Base-by-base conservation (phyloP, 2,888 invertebrate genomes). In the Drosophila hamatofila region DNA sequence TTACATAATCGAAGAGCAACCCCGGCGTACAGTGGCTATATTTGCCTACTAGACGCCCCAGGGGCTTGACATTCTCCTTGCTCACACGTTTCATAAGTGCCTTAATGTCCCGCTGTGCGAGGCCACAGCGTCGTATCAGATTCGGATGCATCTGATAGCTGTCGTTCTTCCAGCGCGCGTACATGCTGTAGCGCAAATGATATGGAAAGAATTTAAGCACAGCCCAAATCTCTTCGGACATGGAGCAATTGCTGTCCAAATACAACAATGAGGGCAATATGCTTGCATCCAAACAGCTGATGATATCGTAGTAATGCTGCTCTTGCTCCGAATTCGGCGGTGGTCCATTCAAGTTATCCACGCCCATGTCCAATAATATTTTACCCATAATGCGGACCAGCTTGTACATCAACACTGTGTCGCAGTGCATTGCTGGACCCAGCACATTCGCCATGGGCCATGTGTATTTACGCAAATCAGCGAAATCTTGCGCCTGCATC, bases 61-160 rank as follows among this genome's bases (percentile, higher is more conserved):
- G 97, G 2, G 97, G 98, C 92, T 99, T 99, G 8, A 99, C 98
- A 90, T 98, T 99, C 92, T 99, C 99, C 92, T 99, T 99, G 86
- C 98, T 98, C 41, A 98, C 97, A 74, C 97, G 96, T 93, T 99
- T 99, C 97, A 99, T 98, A 41, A 99, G 96, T 79, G 98, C 98
- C 92, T 98, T 98, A 54, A 98, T 97, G 89, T 97, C 96, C 90
- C 98, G 98, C 79, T 98, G 95, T 0, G 97, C 96, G 91, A 97
- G 97, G 0, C 97, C 98, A 46, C 97, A 95, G 39, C 97, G 96
- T 23, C 96, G 94, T 90, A 98, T 95, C 59, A 99, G 93, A 44
- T 96, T 95, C 0, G 99, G 97, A 92, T 98, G 97, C 51, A 96
- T 94, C 68, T 95, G 94, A 80, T 96, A 96, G 0, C 96, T 96